These are phyloP conservation scores for Pseudocheirus occidentalis DNA, from an alignment of 2,797 vertebrate genomes.

Conservation along the genomic window DNA sequence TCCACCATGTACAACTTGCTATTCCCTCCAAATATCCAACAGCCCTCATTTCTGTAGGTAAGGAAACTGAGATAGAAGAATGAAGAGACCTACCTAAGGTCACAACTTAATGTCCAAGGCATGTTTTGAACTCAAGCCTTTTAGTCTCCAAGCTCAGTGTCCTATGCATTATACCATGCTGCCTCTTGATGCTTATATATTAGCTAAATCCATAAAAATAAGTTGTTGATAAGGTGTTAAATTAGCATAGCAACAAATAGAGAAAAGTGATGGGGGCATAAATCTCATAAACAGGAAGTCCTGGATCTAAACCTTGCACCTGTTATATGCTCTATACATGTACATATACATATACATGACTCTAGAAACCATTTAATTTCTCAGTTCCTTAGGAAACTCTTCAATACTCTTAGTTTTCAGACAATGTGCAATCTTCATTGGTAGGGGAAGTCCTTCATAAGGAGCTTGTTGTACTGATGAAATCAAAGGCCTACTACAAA, in stretches of 20 bases:
- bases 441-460: neutral
- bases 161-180: neutral
- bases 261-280: neutral
- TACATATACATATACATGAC: no score
- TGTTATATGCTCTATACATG: no score
- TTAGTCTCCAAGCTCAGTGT: neutral
- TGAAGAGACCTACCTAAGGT: neutral
- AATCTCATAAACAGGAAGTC: neutral
- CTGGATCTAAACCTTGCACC: neutral
- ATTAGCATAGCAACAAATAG: neutral
- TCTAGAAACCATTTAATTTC: neutral
- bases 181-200: neutral
- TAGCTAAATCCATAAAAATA: neutral
- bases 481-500: neutral
- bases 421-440: neutral
- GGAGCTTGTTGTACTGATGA: neutral
- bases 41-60: neutral
- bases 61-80: neutral
- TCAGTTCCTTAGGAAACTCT: neutral
- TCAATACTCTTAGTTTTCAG: neutral
- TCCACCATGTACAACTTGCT: neutral
- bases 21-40: neutral
- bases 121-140: neutral
- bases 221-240: neutral
- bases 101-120: neutral